phyloP scores from a whole-genome alignment of 2,797 vertebrate genomes.

The Luscinia megarhynchos region DNA sequence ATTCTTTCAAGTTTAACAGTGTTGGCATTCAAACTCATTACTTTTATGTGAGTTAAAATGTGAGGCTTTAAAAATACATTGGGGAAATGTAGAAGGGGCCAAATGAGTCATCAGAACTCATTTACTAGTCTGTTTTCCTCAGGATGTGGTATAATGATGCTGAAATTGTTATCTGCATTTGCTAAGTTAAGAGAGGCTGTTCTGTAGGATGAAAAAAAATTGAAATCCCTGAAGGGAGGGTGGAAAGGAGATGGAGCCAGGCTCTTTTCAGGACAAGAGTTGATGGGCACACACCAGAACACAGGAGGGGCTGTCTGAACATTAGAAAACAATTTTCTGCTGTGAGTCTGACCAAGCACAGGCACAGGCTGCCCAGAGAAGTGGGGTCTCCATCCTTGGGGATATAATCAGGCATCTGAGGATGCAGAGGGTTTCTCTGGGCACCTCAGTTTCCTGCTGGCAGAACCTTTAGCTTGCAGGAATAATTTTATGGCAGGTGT shows the following conservation, averaged over 20 bases:
- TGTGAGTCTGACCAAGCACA: neutral
- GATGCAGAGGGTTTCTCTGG: neutral
- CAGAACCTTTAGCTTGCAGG: neutral
- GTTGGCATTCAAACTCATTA: neutral
- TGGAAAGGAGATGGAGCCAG: neutral
- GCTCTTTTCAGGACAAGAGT: neutral
- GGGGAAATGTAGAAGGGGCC: neutral
- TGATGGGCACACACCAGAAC: too few species aligned
- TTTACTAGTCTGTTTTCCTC: constrained; percentile 5
- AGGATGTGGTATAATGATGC: neutral
- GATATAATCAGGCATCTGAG: neutral
- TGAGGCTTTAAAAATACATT: constrained; percentile 9
- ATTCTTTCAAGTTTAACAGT: neutral
- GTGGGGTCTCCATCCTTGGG: neutral
- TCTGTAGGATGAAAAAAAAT: neutral
- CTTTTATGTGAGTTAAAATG: neutral
- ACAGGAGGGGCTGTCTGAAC: neutral
- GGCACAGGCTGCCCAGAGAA: neutral
- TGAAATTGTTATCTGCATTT: neutral
- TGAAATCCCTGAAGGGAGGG: neutral
- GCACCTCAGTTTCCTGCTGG: neutral
- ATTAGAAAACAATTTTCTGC: neutral
- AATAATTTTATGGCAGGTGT: neutral
- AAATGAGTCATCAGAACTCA: constrained; percentile 14
- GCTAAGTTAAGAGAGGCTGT: neutral